Base-by-base conservation (phyloP, 1,140 invertebrate genomes). In the Nephotettix cincticeps region DNA sequence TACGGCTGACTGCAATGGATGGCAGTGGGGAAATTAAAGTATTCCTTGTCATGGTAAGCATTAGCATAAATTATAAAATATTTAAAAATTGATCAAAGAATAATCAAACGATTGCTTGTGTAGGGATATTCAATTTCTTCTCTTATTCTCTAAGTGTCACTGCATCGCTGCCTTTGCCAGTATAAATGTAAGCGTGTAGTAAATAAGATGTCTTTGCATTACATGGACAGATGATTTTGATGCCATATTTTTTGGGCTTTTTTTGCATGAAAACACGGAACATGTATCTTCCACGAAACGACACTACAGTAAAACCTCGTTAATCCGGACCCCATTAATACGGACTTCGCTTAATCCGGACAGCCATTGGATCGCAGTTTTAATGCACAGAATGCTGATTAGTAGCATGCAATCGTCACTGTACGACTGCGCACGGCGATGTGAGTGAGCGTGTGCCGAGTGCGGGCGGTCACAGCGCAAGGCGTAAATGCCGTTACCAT, bases 1-100 rank as follows among this genome's bases (percentile, higher is more conserved):
- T 98, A 13, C 85, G 94, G 58, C 84, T 98, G 70, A 97, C 95
- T 1, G 96, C 94, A 0, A 90, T 93, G 77, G 94, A 97, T 78
- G 87, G 88, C 19, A 89, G 90, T 71, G 91, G 91, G 69, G 88
- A 90, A 70, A 86, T 96, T 43, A 93, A 93, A 83, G 90, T 97
- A 64, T 97, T 94, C 76, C 87, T 97, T 63, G 89, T 93, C 43
- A 91, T 90, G 86, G 90, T 91, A 77, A 81, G 83, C 56, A 25
- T 29, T 4, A 14, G 21, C 11, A 9, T 1, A 29, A n/a, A 27
- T 69, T 27, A 28, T 51, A 27, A 54, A 36, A 14, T 36, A 36
- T 14, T 6, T 6, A 36, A 36, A 36, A 36, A 36, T 6, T 6
- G 14, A 36, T 6, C 4, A 36, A 36, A 36, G 14, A 36, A 36